These are phyloP conservation scores for Sebastes steindachneri DNA, from an alignment of 2,797 vertebrate genomes.

Conservation along the genomic window DNA sequence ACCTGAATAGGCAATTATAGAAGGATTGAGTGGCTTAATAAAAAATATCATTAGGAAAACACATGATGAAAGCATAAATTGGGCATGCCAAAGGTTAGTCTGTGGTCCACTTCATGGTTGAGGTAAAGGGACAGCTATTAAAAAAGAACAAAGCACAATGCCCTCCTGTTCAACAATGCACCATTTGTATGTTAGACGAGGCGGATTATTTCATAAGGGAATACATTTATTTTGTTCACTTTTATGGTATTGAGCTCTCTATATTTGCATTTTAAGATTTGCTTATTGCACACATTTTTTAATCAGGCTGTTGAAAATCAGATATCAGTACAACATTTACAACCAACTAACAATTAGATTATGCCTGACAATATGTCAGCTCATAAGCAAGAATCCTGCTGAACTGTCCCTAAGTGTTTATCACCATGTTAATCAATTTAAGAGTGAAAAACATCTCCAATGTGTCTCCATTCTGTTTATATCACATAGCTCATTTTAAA, in stretches of 20 bases:
- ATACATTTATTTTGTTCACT: neutral
- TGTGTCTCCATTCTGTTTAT: slow-evolving; percentile 51
- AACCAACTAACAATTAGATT: neutral
- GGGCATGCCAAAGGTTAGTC: neutral
- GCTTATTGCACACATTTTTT: neutral
- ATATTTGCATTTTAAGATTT: neutral
- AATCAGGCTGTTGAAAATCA: neutral
- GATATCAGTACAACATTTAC: neutral
- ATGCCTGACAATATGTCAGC: neutral
- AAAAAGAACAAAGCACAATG: neutral
- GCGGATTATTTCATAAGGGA: neutral
- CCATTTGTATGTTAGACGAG: neutral
- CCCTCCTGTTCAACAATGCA: neutral
- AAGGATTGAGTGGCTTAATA: neutral
- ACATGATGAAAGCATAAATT: neutral
- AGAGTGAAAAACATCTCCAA: slow-evolving; percentile 18
- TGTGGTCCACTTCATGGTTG: neutral
- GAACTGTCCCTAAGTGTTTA: slow-evolving; percentile 1
- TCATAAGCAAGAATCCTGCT: neutral
- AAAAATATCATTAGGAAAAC: neutral
- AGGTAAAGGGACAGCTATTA: neutral
- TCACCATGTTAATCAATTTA: slow-evolving; percentile 26
- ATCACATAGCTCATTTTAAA: slow-evolving; percentile 35
- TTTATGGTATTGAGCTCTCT: neutral
- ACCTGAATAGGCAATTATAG: neutral